Evolutionary conservation across 2,888 invertebrate genomes (phyloP).

Genomic region (Epinotia bilunana): DNA sequence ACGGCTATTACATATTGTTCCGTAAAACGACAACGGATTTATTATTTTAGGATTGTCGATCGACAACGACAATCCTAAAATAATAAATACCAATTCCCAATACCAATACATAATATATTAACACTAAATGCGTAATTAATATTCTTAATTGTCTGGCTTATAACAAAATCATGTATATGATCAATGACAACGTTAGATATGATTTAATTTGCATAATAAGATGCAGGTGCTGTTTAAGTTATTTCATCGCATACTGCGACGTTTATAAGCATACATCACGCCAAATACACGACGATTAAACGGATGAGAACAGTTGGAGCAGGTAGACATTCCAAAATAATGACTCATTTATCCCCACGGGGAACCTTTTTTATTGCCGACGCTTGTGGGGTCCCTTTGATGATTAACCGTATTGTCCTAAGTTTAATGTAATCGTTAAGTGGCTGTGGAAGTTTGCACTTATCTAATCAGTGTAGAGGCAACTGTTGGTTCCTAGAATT

Average conservation of each 20-base stretch:
- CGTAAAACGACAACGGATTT: too few species aligned
- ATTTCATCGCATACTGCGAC: slow-evolving; percentile 21
- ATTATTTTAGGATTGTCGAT: too few species aligned
- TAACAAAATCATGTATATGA: slow-evolving; percentile 17
- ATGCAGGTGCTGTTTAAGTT: slow-evolving; percentile 36
- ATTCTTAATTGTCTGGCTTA: slow-evolving; percentile 13
- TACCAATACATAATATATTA: not conserved
- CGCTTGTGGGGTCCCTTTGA: slow-evolving; percentile 49
- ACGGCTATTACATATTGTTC: too few species aligned
- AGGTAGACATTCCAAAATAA: slow-evolving; percentile 62
- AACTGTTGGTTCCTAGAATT: slow-evolving; percentile 19
- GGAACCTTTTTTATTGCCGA: slow-evolving; percentile 51
- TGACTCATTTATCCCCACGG: slow-evolving; percentile 65
- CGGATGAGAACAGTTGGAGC: slow-evolving; percentile 46
- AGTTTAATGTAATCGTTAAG: slow-evolving; percentile 30
- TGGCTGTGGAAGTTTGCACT: slow-evolving; percentile 38
- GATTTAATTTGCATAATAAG: slow-evolving; percentile 35
- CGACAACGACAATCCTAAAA: not conserved
- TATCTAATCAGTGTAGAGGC: slow-evolving; percentile 26
- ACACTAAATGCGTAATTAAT: slow-evolving; percentile 9
- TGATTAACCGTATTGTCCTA: slow-evolving; percentile 38
- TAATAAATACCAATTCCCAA: not conserved
- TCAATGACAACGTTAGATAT: slow-evolving; percentile 12
- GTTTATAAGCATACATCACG: slow-evolving; percentile 12
- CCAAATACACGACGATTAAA: slow-evolving; percentile 33